phyloP scores from a whole-genome alignment of 37 sponge, comb jelly and placozoan genomes.

The Chondrosia reniformis region DNA sequence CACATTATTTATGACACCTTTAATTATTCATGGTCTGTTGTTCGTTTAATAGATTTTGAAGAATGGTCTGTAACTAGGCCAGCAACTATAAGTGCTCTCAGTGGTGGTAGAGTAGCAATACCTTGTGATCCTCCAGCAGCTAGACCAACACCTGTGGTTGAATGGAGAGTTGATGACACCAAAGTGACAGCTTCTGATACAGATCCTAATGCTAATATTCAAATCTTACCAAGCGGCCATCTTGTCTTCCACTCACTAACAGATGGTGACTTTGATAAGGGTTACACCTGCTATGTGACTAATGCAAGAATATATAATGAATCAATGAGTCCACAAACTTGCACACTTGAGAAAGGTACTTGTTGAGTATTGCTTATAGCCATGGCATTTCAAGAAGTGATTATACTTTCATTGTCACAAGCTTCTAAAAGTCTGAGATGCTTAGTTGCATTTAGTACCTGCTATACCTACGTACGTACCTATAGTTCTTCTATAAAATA shows the following conservation, averaged over 20 bases:
- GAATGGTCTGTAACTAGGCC: neutral
- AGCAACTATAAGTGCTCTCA: neutral
- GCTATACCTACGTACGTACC: neutral
- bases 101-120: neutral
- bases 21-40: no score
- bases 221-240: constrained; percentile 2
- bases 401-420: no score
- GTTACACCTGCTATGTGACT: constrained; percentile 43
- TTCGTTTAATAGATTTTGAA: neutral
- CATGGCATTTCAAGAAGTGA: no score
- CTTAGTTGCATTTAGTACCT: no score
- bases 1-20: no score
- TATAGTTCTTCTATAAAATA: neutral
- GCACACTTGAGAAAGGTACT: neutral
- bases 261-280: neutral
- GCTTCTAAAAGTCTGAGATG: no score
- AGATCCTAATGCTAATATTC: neutral
- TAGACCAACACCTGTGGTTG: neutral
- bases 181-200: neutral
- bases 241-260: constrained; percentile 17
- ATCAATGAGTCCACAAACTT: neutral
- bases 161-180: neutral
- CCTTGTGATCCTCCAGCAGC: constrained; percentile 12
- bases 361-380: no score
- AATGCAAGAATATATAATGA: constrained; percentile 10